Percentiles rank a stretch among this genome's conserved stretches.
These are phyloP conservation scores for Chloroceryle amazona DNA, from an alignment of 2,797 vertebrate species.

Conservation along the genomic window DNA sequence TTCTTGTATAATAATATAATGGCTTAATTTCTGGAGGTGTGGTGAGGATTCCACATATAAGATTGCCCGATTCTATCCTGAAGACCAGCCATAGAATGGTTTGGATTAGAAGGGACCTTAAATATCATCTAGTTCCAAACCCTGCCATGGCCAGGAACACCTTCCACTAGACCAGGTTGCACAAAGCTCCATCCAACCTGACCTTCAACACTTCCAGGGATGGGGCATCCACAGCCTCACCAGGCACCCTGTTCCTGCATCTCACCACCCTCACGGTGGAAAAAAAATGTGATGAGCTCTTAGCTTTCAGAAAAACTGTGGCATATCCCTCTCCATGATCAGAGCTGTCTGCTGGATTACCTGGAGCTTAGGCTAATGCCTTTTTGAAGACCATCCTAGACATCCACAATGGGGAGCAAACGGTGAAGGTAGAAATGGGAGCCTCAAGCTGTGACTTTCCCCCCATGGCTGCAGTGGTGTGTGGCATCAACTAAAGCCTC, in stretches of 20 bases:
- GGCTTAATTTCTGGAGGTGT: not conserved
- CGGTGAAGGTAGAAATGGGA: not conserved
- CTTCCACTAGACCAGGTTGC: not conserved
- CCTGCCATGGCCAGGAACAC: not conserved
- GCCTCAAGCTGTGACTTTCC: not conserved
- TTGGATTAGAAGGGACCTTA: not conserved
- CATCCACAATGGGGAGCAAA: not conserved
- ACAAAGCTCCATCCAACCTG: not conserved
- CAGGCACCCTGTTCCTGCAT: not conserved
- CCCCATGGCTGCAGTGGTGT: not conserved
- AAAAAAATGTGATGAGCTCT: not conserved
- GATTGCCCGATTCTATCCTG: not conserved
- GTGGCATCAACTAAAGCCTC: not conserved
- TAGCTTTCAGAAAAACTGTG: not conserved
- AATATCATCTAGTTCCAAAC: not conserved
- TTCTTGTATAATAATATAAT: not conserved
- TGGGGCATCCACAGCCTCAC: not conserved
- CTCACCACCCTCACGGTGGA: not conserved
- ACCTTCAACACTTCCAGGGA: not conserved
- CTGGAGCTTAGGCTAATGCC: not conserved
- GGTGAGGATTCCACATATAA: not conserved
- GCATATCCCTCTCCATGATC: not conserved
- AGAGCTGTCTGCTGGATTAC: not conserved
- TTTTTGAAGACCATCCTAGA: not conserved
- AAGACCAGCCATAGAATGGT: not conserved